These are phyloP conservation scores for Eunapius fragilis DNA, from an alignment of 37 sponge, comb jelly and placozoan species.

Conservation along the genomic window DNA sequence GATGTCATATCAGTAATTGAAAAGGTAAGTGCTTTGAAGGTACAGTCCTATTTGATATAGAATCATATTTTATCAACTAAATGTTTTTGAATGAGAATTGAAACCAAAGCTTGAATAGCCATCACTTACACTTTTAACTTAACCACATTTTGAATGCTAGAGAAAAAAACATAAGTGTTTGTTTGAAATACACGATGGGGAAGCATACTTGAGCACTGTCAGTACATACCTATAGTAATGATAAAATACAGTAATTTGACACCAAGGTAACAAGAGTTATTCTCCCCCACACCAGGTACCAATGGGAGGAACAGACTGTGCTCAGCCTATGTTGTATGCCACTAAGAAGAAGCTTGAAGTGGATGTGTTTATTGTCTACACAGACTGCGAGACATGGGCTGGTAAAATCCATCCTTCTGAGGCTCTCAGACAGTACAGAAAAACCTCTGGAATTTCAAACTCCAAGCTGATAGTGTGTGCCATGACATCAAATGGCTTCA, in stretches of 20 bases:
- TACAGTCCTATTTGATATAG: no score
- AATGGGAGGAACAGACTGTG: constrained; percentile 84
- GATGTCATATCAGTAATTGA: constrained; percentile 29
- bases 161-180: no score
- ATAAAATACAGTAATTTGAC: no score
- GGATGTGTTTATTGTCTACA: constrained; percentile 84
- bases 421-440: constrained; percentile 65
- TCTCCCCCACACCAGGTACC: constrained; percentile 15
- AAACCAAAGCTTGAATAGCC: no score
- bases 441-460: constrained; percentile 38
- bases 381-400: constrained; percentile 78
- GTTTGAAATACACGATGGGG: no score
- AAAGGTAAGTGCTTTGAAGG: constrained; percentile 18
- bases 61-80: no score
- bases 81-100: no score
- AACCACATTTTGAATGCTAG: no score
- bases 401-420: constrained; percentile 53
- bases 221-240: no score
- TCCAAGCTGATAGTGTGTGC: constrained; percentile 80
- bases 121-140: no score
- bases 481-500: constrained; percentile 71
- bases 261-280: neutral
- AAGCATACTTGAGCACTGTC: no score
- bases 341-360: constrained; percentile 65
- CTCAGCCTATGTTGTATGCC: constrained; percentile 72